Evolutionary conservation across 2,113 vertebrate genomes (phyloP).

Genomic region (Hemiscyllium ocellatum): DNA sequence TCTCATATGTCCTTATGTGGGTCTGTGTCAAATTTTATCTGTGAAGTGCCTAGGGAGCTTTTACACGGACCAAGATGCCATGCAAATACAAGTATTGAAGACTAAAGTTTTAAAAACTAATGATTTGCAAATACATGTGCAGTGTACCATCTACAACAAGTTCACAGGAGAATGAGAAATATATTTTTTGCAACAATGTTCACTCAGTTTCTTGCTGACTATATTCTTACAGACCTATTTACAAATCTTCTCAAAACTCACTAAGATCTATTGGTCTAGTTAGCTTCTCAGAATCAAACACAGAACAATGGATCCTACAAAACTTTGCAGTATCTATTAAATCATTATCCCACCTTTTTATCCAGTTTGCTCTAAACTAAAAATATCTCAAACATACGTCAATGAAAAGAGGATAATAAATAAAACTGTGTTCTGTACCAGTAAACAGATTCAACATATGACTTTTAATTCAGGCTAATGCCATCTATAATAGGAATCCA

Average conservation of each 20-base stretch:
- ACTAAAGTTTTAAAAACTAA: background rate
- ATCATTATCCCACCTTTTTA: background rate
- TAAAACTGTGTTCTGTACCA: background rate
- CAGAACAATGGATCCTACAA: background rate
- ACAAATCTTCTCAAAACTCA: too few species aligned
- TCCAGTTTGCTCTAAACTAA: background rate
- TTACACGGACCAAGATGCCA: too few species aligned
- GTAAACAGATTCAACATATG: background rate
- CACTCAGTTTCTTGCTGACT: background rate
- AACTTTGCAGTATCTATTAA: background rate
- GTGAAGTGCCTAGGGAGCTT: background rate
- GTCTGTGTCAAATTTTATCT: background rate
- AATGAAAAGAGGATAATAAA: background rate
- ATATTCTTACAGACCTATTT: background rate
- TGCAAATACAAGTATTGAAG: background rate
- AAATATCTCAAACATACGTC: background rate
- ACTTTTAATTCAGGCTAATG: conserved; percentile 12
- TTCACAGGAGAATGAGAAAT: background rate
- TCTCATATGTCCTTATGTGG: background rate
- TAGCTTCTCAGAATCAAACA: background rate
- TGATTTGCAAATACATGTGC: background rate
- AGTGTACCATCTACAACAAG: background rate
- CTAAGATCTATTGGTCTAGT: too few species aligned
- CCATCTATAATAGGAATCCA: background rate
- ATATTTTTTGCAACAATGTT: background rate